Evolutionary conservation across 2,113 vertebrate genomes (phyloP).

Genomic region (Hirundichthys speculiger): DNA sequence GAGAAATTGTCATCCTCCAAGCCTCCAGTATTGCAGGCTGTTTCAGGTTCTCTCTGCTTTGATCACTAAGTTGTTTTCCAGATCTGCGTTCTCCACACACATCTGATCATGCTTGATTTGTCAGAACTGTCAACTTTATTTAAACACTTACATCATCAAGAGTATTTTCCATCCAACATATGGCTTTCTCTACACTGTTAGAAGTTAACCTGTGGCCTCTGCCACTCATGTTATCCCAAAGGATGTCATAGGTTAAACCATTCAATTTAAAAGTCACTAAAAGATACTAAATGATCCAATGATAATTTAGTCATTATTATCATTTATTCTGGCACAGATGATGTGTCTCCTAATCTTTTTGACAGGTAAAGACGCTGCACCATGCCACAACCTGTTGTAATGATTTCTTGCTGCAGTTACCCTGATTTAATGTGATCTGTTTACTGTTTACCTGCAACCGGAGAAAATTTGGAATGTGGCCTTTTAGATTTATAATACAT

Average conservation of each 20-base stretch:
- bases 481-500: conserved; percentile 10
- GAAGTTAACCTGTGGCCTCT: conserved; percentile 7
- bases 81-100: conserved; percentile 49
- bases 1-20: background rate
- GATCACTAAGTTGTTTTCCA: conserved; percentile 16
- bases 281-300: conserved; percentile 21
- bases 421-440: conserved; percentile 32
- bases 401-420: conserved; percentile 27
- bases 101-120: conserved; percentile 50
- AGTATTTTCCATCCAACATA: conserved; percentile 27
- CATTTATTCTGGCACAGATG: conserved; percentile 31
- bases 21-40: background rate
- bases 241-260: conserved; percentile 52
- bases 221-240: conserved; percentile 14
- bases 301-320: conserved; percentile 44
- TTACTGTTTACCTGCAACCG: conserved; percentile 12
- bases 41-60: conserved; percentile 26
- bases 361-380: conserved; percentile 28
- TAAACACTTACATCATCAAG: conserved; percentile 51
- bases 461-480: conserved; percentile 1
- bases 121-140: conserved; percentile 54
- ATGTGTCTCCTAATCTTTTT: conserved; percentile 34
- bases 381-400: conserved; percentile 37
- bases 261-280: conserved; percentile 37
- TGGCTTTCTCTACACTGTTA: conserved; percentile 17